A percentile compares a stretch with the other conserved stretches of the same genome.
phyloP scores from a whole-genome alignment of 1,140 invertebrate species.

The Monomorium pharaonis region DNA sequence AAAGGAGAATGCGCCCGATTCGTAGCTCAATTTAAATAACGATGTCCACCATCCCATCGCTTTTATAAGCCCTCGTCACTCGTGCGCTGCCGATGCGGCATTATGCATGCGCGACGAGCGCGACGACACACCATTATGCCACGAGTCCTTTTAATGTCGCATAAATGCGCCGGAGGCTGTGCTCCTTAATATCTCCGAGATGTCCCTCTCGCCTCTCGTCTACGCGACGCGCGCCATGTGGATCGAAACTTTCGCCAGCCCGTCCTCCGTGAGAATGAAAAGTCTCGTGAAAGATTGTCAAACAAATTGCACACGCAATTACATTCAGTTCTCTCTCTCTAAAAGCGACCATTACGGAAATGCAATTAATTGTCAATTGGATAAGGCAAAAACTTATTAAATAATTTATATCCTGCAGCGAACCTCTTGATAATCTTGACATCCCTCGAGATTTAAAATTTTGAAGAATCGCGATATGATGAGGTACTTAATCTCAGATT shows the following conservation, averaged over 20 bases:
- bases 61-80: constrained; percentile 38
- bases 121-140: constrained; percentile 55
- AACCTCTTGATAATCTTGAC: neutral
- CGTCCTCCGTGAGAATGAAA: constrained; percentile 2
- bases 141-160: constrained; percentile 65
- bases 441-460: neutral
- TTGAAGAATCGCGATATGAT: neutral
- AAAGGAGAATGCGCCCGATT: neutral
- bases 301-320: constrained; percentile 41
- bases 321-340: neutral
- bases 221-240: constrained; percentile 38
- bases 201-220: neutral
- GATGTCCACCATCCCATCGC: constrained; percentile 30
- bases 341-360: neutral
- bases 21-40: constrained; percentile 67
- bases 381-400: neutral
- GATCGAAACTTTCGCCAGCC: constrained; percentile 52
- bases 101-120: constrained; percentile 68
- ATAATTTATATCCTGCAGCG: neutral
- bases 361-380: constrained; percentile 12
- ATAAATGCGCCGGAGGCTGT: constrained; percentile 64
- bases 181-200: constrained; percentile 58
- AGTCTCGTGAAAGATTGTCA: constrained; percentile 20
- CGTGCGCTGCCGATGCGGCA: constrained; percentile 48
- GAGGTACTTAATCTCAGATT: neutral